Conservation (phyloP, 2,113 vertebrate genomes). For the Isichthys henryi region DNA sequence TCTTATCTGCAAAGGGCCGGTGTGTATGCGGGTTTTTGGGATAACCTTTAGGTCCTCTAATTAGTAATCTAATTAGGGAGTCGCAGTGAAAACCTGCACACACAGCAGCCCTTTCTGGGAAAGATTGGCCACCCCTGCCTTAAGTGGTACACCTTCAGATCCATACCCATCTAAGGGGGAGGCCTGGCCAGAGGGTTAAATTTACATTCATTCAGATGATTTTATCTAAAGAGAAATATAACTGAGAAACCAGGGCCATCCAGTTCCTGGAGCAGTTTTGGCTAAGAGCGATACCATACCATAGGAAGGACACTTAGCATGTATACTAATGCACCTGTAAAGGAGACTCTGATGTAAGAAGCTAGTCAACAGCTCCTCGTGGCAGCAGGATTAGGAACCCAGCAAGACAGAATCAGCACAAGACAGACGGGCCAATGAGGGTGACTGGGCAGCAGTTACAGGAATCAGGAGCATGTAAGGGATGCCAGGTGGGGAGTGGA, state of each 20-base stretch:
- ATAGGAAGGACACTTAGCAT: background rate
- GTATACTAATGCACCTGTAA: background rate
- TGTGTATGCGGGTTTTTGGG: too few relatives aligned
- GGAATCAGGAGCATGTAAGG: background rate
- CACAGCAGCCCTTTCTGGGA: too few relatives aligned
- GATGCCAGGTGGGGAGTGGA: background rate
- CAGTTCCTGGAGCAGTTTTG: background rate
- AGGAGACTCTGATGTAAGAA: background rate
- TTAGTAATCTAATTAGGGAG: too few relatives aligned
- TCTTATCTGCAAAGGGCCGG: too few relatives aligned
- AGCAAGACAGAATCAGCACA: background rate
- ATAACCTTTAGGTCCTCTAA: too few relatives aligned
- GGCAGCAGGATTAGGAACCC: background rate
- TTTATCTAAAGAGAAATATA: background rate
- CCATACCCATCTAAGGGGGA: background rate
- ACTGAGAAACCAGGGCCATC: background rate
- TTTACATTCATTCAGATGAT: background rate
- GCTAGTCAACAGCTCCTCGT: background rate
- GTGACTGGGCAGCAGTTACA: slow-evolving; percentile 1
- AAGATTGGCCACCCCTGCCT: too few relatives aligned
- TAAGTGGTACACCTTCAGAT: background rate
- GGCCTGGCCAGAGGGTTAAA: background rate
- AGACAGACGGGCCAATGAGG: slow-evolving; percentile 5
- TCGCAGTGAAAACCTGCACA: too few relatives aligned
- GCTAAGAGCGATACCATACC: background rate